These are phyloP conservation scores for Streptopelia turtur DNA, from an alignment of 2,797 vertebrate species.

Conservation along the genomic window DNA sequence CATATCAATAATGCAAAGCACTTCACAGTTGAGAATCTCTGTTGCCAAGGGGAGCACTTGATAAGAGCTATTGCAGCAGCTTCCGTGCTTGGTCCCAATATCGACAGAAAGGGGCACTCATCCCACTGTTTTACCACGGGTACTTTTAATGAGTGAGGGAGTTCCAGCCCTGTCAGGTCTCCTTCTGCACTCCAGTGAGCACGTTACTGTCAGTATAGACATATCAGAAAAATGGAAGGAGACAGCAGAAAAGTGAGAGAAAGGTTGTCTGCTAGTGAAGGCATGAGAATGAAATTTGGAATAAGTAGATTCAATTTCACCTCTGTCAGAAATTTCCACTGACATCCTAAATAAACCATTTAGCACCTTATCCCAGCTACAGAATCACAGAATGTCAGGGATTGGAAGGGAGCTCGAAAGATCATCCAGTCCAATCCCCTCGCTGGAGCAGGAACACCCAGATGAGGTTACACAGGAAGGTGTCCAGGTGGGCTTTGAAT, in stretches of 20 bases:
- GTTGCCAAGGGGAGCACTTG: constrained; percentile 13
- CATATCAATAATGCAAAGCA: constrained; percentile 43
- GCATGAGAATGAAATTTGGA: background rate
- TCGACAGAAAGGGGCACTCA: background rate
- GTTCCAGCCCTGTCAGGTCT: background rate
- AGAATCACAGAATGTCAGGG: no score
- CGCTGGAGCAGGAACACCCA: no score
- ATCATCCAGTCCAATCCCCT: no score
- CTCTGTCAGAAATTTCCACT: constrained; percentile 7
- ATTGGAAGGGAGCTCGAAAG: no score
- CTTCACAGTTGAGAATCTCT: background rate
- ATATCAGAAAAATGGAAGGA: background rate
- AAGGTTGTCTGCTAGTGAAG: background rate
- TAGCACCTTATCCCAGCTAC: background rate
- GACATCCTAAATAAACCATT: constrained; percentile 43
- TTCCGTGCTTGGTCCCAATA: accelerated
- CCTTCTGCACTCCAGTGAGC: background rate
- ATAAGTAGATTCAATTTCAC: constrained; percentile 3
- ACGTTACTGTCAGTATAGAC: background rate
- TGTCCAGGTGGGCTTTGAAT: no score
- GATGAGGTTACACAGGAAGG: no score
- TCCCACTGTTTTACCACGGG: background rate
- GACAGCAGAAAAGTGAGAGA: constrained; percentile 18
- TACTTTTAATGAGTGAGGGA: background rate
- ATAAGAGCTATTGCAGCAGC: background rate